phyloP scores from a whole-genome alignment of 2,113 vertebrate species.

The Trematomus loennbergii region DNA sequence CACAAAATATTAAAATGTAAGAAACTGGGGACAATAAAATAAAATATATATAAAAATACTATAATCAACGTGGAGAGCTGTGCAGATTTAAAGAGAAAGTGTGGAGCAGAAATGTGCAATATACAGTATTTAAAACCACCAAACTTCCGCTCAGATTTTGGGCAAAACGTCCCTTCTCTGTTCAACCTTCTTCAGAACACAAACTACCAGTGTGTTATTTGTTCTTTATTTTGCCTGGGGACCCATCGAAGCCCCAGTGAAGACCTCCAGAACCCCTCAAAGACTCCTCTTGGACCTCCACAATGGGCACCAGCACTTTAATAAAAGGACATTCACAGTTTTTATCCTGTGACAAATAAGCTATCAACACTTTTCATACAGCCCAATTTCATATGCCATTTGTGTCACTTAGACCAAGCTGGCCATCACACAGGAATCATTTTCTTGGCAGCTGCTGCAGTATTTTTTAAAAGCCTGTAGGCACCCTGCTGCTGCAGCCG shows the following conservation, averaged over 20 bases:
- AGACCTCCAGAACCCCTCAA: constrained; percentile 15
- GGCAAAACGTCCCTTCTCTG: background rate
- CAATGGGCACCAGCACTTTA: constrained; percentile 22
- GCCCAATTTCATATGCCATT: constrained; percentile 70
- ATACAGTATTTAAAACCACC: background rate
- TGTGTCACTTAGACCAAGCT: constrained; percentile 69
- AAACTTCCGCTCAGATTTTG: background rate
- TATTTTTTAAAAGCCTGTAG: constrained; percentile 47
- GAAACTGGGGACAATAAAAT: no score
- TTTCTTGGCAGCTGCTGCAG: constrained; percentile 68
- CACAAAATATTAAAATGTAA: no score
- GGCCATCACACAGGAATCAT: constrained; percentile 58
- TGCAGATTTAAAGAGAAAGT: no score
- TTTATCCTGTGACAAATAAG: constrained; percentile 61
- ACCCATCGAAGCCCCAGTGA: constrained; percentile 7
- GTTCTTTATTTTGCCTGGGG: background rate
- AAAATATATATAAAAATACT: no score
- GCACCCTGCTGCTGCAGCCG: constrained; percentile 66
- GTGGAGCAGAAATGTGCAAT: no score
- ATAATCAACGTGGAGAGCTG: no score
- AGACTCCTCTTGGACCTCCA: constrained; percentile 16
- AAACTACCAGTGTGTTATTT: background rate
- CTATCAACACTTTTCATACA: constrained; percentile 55
- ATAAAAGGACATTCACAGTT: constrained; percentile 49
- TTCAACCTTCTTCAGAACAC: constrained; percentile 1